Evolutionary conservation across 2,888 invertebrate species (phyloP), one percentile per base, ranked within the genome.

Genomic region (Lithophane semibrunnea): DNA sequence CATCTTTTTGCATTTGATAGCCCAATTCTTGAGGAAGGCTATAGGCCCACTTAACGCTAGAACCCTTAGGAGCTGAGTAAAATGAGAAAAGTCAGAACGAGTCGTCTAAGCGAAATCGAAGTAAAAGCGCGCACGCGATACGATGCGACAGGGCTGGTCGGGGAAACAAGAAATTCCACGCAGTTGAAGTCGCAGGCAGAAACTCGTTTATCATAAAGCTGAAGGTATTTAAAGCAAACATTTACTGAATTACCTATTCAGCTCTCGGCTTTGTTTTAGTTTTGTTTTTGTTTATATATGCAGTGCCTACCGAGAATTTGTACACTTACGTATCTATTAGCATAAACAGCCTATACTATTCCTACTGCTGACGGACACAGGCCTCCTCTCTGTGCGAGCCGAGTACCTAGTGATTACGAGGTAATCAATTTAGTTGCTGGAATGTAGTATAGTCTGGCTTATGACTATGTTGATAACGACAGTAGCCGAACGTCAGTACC

Each of bases 261-360:
- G 21, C 21, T 54, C 52, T 58, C 12, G 24, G 24, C 13, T 82
- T 66, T 79, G 65, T 75, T 75, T 66, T 13, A 13, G 13, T n/a
- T n/a, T n/a, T 79, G 5, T 66, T 61, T 66, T 54, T 54, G 18
- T 82, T 67, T 76, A 56, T n/a, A 8, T 61, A 49, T 76, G n/a
- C 42, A 42, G 13, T 56, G 13, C 21, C 54, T 67, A 56, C 42
- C n/a, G 29, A 77, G n/a, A 82, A 42, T 60, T 24, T 21, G 37
- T 66, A 66, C 24, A 21, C 24, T 8, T 47, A n/a, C 37, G n/a
- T 16, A 58, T n/a, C n/a, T 7, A 65, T 18, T 65, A 65, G 18
- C 24, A 65, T 47, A 65, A 65, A 47, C 24, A 24, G 16, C 0
- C 44, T n/a, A 9, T n/a, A 16, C 16, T 24, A 24, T 44, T 24